Percentiles rank a stretch among this genome's conserved stretches.
Conservation (phyloP, 2,797 vertebrate genomes). For the Sebastolobus alascanus region DNA sequence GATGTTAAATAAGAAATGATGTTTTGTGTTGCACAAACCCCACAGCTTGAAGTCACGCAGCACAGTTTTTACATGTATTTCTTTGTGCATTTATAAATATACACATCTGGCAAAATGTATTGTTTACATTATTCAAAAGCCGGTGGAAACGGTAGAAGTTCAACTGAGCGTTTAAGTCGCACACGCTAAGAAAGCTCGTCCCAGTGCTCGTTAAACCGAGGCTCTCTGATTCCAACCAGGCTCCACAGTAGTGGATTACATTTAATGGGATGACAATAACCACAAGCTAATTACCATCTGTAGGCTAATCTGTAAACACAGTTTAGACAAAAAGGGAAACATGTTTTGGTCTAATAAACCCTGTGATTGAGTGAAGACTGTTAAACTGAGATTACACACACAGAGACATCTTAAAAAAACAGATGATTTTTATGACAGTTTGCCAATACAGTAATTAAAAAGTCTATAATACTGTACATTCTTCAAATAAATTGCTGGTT, state of each 20-base stretch:
- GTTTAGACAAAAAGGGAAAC: background rate
- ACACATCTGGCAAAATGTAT: conserved; percentile 21
- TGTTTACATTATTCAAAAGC: conserved; percentile 51
- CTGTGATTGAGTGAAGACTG: background rate
- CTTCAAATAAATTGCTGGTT: too few species aligned
- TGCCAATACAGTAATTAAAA: too few species aligned
- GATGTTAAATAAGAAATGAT: conserved; percentile 59
- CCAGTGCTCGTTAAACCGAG: background rate
- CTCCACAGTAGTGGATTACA: conserved; percentile 24
- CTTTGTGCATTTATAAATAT: conserved; percentile 1
- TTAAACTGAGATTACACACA: background rate
- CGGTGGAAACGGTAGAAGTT: background rate
- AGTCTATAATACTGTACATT: too few species aligned
- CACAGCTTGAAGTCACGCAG: conserved; percentile 20
- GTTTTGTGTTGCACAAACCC: conserved; percentile 28
- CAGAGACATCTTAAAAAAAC: background rate
- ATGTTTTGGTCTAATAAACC: background rate
- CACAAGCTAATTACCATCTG: background rate
- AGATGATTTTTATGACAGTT: background rate
- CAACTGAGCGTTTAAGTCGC: background rate
- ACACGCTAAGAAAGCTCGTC: background rate
- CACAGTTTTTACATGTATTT: background rate
- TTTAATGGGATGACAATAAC: conserved; percentile 12
- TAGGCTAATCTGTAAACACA: conserved; percentile 3
- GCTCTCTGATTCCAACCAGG: background rate